Base-by-base conservation (phyloP, 2,113 vertebrate species). In the Centropristis striata region DNA sequence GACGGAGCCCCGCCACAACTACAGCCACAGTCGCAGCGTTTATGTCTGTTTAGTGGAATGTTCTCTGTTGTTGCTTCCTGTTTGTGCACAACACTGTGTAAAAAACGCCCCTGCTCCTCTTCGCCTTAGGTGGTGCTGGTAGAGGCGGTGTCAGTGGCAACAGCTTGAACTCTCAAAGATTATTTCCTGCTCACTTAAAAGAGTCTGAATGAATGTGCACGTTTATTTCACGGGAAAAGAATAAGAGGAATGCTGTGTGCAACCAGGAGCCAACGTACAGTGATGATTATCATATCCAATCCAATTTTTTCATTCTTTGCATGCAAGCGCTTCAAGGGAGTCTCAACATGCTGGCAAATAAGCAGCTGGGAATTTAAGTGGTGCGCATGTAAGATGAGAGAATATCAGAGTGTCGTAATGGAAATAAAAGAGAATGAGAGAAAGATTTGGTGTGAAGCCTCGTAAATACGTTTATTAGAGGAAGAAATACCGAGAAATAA, bases 251-350 rank as follows among this genome's bases (percentile, higher is more conserved):
- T 47, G 50, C 37, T 13, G 42, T 51, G 41, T 60, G 61, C 54
- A 63, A 71, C 66, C 0, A 44, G 75, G 73, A 84, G 61, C 47
- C 23, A 42, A 66, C 25, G n/a, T 15, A 68, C 64, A 64, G 57
- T 8, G 64, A 71, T 83, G 70, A 81, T 79, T 85, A 86, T 88
- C 83, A 54, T 67, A 54, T 83, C 75, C 63, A 79, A 81, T 84
- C 69, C 51, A 58, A 69, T 86, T 78, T 86, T 39, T 67, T 76
- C 63, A 75, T 71, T 51, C 53, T 8, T 51, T 72, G 78, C 71
- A 80, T 47, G 71, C 53, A 46, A 80, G 74, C 13, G 21, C 59
- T 86, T 72, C 27, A 53, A 74, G 71, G 51, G 50, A 80, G 81
- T 80, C 75, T 81, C 69, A 71, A 86, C 86, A 75, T 85, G 88